These are phyloP conservation scores for Pelusios castaneus DNA, from an alignment of 2,113 vertebrate genomes.

Conservation along the genomic window DNA sequence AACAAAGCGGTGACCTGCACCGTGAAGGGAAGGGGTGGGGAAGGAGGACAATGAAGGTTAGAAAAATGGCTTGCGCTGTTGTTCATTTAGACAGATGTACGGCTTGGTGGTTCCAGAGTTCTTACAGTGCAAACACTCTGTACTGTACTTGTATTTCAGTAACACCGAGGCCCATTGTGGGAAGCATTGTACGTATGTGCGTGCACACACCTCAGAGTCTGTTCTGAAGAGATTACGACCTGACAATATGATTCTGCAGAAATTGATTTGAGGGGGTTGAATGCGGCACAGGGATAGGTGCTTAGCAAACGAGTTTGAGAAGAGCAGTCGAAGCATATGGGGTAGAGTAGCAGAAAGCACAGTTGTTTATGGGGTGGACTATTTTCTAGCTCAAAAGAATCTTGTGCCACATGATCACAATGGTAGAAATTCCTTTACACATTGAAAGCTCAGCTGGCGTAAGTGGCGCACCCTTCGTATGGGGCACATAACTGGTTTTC, in stretches of 20 bases:
- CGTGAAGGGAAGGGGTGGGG: not conserved
- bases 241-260: not conserved
- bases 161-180: not conserved
- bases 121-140: not conserved
- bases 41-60: no score
- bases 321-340: not conserved
- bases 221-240: not conserved
- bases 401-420: not conserved
- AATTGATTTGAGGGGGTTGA: not conserved
- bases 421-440: rapidly evolving
- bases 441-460: not conserved
- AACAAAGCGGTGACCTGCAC: not conserved
- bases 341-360: not conserved
- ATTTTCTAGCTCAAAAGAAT: not conserved
- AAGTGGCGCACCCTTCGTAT: not conserved
- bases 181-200: not conserved
- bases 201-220: not conserved
- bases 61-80: not conserved
- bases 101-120: not conserved
- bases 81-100: not conserved
- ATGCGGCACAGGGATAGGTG: not conserved
- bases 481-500: rapidly evolving
- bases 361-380: conserved; percentile 6
- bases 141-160: not conserved
- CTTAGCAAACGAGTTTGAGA: not conserved